Evolutionary conservation across 1,140 invertebrate genomes (phyloP).

Genomic region (Microplitis demolitor): DNA sequence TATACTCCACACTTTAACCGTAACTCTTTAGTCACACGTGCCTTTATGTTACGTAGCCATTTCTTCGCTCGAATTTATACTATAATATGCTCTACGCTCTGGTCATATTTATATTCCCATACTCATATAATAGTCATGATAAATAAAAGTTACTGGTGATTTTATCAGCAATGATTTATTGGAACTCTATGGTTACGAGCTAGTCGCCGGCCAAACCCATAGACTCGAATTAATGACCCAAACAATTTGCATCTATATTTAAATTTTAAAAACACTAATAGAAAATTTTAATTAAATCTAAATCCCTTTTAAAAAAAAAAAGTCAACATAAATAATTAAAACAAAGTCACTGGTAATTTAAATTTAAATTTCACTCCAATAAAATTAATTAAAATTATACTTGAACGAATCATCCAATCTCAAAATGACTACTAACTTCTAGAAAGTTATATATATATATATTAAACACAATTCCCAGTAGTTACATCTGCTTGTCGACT

Average conservation of each 20-base stretch:
- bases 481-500: no score
- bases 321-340: neutral
- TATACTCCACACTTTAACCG: neutral
- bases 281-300: neutral
- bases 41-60: neutral
- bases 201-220: neutral
- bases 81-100: no score
- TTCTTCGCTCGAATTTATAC: no score
- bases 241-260: constrained; percentile 15
- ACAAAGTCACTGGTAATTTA: no score
- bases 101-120: no score
- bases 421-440: no score
- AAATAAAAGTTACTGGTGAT: constrained; percentile 17
- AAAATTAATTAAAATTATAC: no score
- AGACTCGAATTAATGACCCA: constrained; percentile 8
- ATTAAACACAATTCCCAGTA: no score
- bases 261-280: neutral
- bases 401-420: no score
- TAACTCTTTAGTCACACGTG: neutral
- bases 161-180: constrained; percentile 39
- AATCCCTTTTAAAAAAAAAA: neutral
- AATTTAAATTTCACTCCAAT: no score
- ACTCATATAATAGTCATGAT: no score
- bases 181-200: constrained; percentile 9
- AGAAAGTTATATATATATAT: no score